Conservation (phyloP, 2,888 invertebrate genomes). For the Metopia argyrocephala region DNA sequence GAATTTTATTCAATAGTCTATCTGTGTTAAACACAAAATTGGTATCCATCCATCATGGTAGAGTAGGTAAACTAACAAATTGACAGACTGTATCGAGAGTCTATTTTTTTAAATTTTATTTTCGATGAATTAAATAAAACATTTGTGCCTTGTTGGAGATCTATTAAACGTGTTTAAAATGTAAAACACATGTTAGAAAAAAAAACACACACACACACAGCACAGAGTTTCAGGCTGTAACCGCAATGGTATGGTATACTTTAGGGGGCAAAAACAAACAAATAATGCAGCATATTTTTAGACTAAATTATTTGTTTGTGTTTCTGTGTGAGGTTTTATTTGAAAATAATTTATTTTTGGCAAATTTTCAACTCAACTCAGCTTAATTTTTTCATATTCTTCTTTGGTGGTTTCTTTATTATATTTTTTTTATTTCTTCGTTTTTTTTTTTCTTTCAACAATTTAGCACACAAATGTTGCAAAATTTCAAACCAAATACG, state of each 20-base stretch:
- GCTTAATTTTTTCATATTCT: background rate
- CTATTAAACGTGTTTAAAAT: too few relatives aligned
- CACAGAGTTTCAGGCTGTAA: background rate
- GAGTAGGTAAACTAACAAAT: too few relatives aligned
- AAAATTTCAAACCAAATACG: background rate
- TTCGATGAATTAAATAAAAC: too few relatives aligned
- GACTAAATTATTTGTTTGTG: background rate
- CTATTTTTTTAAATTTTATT: too few relatives aligned
- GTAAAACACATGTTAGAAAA: background rate
- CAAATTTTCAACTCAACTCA: conserved; percentile 12
- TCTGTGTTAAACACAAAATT: too few relatives aligned
- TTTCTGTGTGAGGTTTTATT: background rate
- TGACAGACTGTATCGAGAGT: too few relatives aligned
- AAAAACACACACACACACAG: background rate
- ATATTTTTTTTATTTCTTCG: background rate
- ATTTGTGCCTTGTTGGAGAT: too few relatives aligned
- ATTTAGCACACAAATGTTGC: conserved; percentile 27
- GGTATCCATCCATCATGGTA: too few relatives aligned
- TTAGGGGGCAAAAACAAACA: background rate
- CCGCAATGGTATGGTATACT: background rate
- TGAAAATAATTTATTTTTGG: conserved; percentile 16
- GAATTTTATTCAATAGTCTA: too few relatives aligned
- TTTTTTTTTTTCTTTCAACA: background rate
- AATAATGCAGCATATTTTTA: background rate
- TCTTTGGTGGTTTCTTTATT: too few relatives aligned